These are phyloP conservation scores for Mythimna lalbum DNA, from an alignment of 2,888 invertebrate genomes.

Conservation along the genomic window DNA sequence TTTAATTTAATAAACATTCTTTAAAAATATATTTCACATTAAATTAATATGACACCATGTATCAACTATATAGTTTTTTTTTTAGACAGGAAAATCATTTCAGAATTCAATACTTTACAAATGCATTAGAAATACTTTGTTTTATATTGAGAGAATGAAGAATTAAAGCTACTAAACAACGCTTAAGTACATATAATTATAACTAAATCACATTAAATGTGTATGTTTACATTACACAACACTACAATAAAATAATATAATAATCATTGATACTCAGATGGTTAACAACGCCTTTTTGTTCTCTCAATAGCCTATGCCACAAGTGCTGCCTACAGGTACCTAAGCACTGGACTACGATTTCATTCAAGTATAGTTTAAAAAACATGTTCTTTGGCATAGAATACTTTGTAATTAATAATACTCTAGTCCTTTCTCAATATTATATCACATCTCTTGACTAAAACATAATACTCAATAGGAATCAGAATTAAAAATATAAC, in stretches of 20 bases:
- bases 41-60: constrained; percentile 41
- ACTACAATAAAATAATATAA: constrained; percentile 33
- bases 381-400: constrained; percentile 53
- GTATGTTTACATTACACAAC: constrained; percentile 52
- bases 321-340: background rate
- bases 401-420: constrained; percentile 34
- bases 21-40: constrained; percentile 18
- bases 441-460: constrained; percentile 62
- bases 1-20: constrained; percentile 15
- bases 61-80: constrained; percentile 9
- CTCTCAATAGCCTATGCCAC: background rate
- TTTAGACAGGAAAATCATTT: background rate
- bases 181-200: constrained; percentile 62
- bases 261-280: constrained; percentile 5
- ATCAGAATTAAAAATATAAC: constrained; percentile 44
- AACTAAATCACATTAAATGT: constrained; percentile 61
- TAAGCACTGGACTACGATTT: constrained; percentile 4
- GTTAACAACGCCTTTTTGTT: background rate
- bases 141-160: constrained; percentile 26
- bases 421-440: constrained; percentile 34
- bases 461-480: constrained; percentile 58
- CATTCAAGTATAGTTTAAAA: constrained; percentile 1
- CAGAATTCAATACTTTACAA: constrained; percentile 9
- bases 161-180: constrained; percentile 63
- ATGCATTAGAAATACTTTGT: constrained; percentile 10